Percentiles rank a stretch among this genome's conserved stretches.
Evolutionary conservation across 2,113 vertebrate genomes (phyloP).

Genomic region (Arvicanthis niloticus): DNA sequence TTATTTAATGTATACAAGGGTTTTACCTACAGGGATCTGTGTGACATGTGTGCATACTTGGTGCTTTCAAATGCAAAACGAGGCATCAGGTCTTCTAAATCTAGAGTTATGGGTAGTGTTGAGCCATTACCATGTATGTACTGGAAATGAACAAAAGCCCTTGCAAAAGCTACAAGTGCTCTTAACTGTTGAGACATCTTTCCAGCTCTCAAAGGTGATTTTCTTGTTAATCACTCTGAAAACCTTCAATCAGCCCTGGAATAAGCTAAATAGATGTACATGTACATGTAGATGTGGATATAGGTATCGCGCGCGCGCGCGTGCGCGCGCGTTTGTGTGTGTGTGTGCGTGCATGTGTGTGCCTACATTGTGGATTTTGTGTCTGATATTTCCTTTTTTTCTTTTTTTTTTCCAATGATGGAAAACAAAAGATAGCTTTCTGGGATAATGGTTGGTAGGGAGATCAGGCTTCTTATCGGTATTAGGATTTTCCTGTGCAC

Average conservation of each 20-base stretch:
- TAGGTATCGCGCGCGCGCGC: too few species aligned
- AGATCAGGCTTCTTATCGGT: not conserved
- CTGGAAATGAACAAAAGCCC: not conserved
- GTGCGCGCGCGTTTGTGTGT: too few species aligned
- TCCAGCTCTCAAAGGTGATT: not conserved
- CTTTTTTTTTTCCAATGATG: not conserved
- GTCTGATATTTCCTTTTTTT: not conserved
- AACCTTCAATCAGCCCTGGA: not conserved
- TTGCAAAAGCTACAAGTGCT: not conserved
- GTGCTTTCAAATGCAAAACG: not conserved
- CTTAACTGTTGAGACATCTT: not conserved
- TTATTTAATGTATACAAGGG: not conserved
- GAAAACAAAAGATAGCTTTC: not conserved
- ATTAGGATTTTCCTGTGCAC: not conserved
- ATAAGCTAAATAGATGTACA: not conserved
- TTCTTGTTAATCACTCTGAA: constrained; percentile 41
- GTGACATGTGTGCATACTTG: accelerated
- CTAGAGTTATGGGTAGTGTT: not conserved
- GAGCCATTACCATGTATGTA: too few species aligned
- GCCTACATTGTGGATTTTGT: not conserved
- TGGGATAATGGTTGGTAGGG: not conserved
- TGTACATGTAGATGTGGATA: not conserved
- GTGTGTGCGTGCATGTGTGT: too few species aligned
- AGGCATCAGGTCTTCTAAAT: not conserved
- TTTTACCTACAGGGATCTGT: not conserved